phyloP scores from a whole-genome alignment of 2,888 invertebrate genomes.

The Spicauda simplicius region DNA sequence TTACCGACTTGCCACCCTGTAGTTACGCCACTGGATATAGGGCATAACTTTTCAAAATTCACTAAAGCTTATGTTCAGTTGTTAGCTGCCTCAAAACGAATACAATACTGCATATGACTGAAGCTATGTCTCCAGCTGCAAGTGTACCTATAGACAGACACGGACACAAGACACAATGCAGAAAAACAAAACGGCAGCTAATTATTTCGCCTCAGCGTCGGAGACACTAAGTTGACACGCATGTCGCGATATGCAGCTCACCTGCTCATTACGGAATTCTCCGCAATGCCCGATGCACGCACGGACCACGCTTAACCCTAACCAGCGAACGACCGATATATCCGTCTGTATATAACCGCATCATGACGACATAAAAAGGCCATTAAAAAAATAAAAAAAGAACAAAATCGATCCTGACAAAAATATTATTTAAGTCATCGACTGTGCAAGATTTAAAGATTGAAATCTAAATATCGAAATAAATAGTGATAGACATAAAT shows the following conservation, averaged over 20 bases:
- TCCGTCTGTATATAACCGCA: background rate
- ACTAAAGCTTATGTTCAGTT: too few relatives aligned
- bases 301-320: constrained; percentile 40
- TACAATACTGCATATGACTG: too few relatives aligned
- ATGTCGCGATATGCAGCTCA: constrained; percentile 63
- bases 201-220: constrained; percentile 60
- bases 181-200: constrained; percentile 61
- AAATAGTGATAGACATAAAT: too few relatives aligned
- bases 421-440: too few relatives aligned
- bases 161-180: constrained; percentile 17
- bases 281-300: constrained; percentile 59
- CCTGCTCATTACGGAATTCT: constrained; percentile 74
- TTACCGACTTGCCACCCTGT: too few relatives aligned
- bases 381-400: too few relatives aligned
- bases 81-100: too few relatives aligned
- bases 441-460: too few relatives aligned
- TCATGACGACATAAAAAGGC: background rate
- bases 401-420: too few relatives aligned
- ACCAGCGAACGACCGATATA: constrained; percentile 1
- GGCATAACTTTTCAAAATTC: too few relatives aligned
- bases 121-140: background rate
- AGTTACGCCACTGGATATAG: too few relatives aligned
- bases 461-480: too few relatives aligned
- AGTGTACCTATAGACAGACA: background rate
- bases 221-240: constrained; percentile 71